Evolutionary conservation across 1,140 invertebrate species (phyloP).

Genomic region (Drosophila asahinai): DNA sequence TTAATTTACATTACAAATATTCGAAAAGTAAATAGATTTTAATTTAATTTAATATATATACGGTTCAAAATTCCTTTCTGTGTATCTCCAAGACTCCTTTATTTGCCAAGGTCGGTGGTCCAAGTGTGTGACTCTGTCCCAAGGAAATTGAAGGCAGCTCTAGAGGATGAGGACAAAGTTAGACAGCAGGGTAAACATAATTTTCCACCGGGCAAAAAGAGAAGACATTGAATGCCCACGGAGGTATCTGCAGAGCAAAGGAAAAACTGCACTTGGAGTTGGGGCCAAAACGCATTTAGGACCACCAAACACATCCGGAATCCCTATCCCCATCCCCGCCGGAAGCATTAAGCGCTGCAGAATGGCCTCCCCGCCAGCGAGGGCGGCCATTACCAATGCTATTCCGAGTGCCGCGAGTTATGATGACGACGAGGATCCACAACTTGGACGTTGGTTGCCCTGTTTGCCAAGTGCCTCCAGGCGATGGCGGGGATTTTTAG

Average conservation of each 20-base stretch:
- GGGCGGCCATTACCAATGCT: conserved; percentile 26
- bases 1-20: no score
- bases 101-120: conserved; percentile 31
- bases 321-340: conserved; percentile 9
- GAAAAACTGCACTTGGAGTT: conserved; percentile 24
- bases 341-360: conserved; percentile 62
- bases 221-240: conserved; percentile 38
- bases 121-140: conserved; percentile 14
- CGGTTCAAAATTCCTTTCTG: not conserved
- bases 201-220: conserved; percentile 54
- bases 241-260: conserved; percentile 1
- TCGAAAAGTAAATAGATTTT: no score
- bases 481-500: conserved; percentile 8
- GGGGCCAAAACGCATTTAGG: conserved; percentile 71
- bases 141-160: conserved; percentile 11
- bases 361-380: conserved; percentile 20
- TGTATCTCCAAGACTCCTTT: conserved; percentile 3
- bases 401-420: conserved; percentile 30
- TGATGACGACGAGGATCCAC: conserved; percentile 18
- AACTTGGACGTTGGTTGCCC: conserved; percentile 11
- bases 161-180: conserved; percentile 46
- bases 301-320: conserved; percentile 66
- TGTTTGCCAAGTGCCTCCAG: conserved; percentile 12
- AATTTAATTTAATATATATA: no score
- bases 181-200: conserved; percentile 73